Conservation (phyloP, 2,113 vertebrate species). For the Bambusicola thoracicus region DNA sequence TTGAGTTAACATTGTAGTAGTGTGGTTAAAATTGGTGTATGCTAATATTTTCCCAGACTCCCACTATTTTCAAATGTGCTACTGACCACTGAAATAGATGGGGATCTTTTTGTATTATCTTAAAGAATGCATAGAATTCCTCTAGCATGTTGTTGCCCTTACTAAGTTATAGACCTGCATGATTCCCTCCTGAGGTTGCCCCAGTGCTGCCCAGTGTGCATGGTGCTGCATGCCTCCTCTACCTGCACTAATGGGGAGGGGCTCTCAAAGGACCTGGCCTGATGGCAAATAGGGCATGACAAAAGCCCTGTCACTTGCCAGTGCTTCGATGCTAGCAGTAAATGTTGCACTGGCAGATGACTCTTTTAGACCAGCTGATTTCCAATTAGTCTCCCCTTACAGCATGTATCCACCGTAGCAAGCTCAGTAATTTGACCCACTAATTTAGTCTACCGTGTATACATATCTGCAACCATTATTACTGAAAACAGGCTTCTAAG, state of each 20-base stretch:
- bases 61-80: neutral
- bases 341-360: neutral
- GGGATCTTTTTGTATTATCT: neutral
- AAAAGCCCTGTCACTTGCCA: neutral
- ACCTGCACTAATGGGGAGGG: too few relatives aligned
- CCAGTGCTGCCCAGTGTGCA: neutral
- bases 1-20: neutral
- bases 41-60: neutral
- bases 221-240: fast-evolving
- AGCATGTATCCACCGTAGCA: neutral
- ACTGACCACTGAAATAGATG: neutral
- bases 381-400: neutral
- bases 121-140: neutral
- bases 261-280: neutral
- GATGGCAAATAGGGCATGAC: neutral
- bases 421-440: neutral
- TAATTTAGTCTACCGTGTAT: neutral
- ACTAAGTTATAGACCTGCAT: neutral
- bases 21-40: neutral
- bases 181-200: neutral
- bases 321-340: neutral
- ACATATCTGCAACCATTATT: neutral
- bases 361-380: neutral
- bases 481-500: neutral
- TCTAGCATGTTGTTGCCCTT: neutral